These are phyloP conservation scores for Phrixothrix hirtus DNA, from an alignment of 2,888 invertebrate genomes.

Conservation along the genomic window DNA sequence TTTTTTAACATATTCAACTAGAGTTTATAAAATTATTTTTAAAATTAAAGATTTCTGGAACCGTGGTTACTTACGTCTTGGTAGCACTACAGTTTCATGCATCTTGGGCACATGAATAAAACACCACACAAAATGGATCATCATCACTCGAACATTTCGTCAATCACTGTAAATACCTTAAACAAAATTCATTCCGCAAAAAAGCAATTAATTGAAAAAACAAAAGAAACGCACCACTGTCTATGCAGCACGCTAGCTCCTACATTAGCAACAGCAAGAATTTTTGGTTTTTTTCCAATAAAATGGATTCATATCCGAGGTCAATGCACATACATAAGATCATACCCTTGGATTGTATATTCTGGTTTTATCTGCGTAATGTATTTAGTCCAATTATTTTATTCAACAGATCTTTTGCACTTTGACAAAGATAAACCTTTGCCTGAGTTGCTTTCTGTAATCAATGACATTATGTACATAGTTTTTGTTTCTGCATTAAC, in stretches of 20 bases:
- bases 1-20: neutral
- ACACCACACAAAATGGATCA: constrained; percentile 10
- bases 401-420: constrained; percentile 41
- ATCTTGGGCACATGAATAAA: constrained; percentile 29
- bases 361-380: constrained; percentile 37
- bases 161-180: constrained; percentile 12
- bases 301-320: constrained; percentile 42
- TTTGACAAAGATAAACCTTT: constrained; percentile 40
- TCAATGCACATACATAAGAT: constrained; percentile 45
- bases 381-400: constrained; percentile 37
- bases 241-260: constrained; percentile 45
- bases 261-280: constrained; percentile 37
- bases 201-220: neutral
- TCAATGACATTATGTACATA: constrained; percentile 47
- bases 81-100: constrained; percentile 37
- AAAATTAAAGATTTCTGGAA: constrained; percentile 36
- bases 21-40: too few species aligned
- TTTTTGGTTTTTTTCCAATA: constrained; percentile 49
- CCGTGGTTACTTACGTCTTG: constrained; percentile 36
- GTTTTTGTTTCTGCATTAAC: constrained; percentile 43
- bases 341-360: constrained; percentile 44
- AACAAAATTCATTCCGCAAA: constrained; percentile 8
- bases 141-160: constrained; percentile 11
- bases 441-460: constrained; percentile 43
- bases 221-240: constrained; percentile 31